Conservation (phyloP, 2,113 vertebrate species). For the Pomatostomus ruficeps region DNA sequence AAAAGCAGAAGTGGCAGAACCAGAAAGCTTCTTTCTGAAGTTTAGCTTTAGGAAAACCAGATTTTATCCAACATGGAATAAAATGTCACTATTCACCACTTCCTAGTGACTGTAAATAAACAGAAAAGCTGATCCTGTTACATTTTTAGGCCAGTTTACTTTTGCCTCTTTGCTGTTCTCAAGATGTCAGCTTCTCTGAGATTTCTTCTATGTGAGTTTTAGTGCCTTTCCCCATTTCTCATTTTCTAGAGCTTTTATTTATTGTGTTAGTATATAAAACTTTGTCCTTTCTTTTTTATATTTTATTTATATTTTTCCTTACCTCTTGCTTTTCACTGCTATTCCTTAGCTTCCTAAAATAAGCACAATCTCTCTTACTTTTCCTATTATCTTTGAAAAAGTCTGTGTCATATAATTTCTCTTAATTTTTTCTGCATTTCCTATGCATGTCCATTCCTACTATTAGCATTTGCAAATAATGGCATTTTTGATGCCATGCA, state of each 20-base stretch:
- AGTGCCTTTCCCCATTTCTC: not conserved
- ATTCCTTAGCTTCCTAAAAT: not conserved
- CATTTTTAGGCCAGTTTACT: not conserved
- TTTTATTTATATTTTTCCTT: not conserved
- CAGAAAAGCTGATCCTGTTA: not conserved
- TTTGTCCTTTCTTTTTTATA: not conserved
- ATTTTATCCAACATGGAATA: not conserved
- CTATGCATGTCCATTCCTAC: not conserved
- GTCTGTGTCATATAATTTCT: not conserved
- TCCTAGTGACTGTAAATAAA: constrained; percentile 1
- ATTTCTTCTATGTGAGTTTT: not conserved
- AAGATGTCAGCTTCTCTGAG: not conserved
- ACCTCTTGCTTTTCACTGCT: not conserved
- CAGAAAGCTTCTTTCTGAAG: not conserved
- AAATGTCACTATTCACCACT: not conserved
- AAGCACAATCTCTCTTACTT: not conserved
- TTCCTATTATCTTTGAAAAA: not conserved
- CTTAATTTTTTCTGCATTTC: not conserved
- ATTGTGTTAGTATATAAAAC: not conserved
- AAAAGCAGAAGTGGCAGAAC: not conserved
- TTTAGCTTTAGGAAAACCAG: not conserved
- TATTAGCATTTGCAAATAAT: not conserved
- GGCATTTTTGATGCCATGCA: not conserved
- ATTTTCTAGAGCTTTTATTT: not conserved
- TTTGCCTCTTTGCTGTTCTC: not conserved